phyloP scores from a whole-genome alignment of 2,797 vertebrate species.

The Serranus cabrilla region DNA sequence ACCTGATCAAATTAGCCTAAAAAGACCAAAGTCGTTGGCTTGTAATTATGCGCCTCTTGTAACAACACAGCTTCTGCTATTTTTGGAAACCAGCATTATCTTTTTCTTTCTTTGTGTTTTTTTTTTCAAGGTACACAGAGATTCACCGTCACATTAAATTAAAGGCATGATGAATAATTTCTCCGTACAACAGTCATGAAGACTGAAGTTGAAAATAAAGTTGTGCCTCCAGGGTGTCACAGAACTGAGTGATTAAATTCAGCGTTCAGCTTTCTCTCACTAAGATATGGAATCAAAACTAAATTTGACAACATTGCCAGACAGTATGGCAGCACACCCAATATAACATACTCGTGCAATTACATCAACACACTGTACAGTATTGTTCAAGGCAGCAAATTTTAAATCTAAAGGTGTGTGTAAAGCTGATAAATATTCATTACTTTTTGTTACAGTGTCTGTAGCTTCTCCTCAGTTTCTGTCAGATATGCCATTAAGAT shows the following conservation, averaged over 20 bases:
- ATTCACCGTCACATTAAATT: constrained; percentile 62
- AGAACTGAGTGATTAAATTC: constrained; percentile 32
- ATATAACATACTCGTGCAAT: constrained; percentile 11
- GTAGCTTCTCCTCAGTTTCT: constrained; percentile 34
- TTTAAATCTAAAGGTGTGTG: constrained; percentile 36
- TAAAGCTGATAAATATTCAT: constrained; percentile 66
- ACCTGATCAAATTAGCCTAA: constrained; percentile 41
- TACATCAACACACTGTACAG: constrained; percentile 15
- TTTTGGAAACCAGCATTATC: constrained; percentile 49
- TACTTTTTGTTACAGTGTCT: constrained; percentile 32
- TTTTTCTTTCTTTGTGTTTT: constrained; percentile 7
- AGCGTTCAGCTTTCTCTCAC: constrained; percentile 36
- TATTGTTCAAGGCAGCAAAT: constrained; percentile 35
- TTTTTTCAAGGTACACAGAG: constrained; percentile 44
- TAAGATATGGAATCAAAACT: constrained; percentile 48
- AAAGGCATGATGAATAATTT: constrained; percentile 65
- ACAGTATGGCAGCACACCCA: constrained; percentile 39
- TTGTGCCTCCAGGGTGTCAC: constrained; percentile 41
- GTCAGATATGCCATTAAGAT: constrained; percentile 51
- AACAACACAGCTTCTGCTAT: constrained; percentile 41
- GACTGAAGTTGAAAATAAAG: constrained; percentile 59
- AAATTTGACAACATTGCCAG: constrained; percentile 52
- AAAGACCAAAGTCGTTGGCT: constrained; percentile 33
- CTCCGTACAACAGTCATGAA: constrained; percentile 35
- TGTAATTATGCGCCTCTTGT: constrained; percentile 49